Base-by-base conservation (phyloP, 1,140 invertebrate species). In the Achatina immaculata region DNA sequence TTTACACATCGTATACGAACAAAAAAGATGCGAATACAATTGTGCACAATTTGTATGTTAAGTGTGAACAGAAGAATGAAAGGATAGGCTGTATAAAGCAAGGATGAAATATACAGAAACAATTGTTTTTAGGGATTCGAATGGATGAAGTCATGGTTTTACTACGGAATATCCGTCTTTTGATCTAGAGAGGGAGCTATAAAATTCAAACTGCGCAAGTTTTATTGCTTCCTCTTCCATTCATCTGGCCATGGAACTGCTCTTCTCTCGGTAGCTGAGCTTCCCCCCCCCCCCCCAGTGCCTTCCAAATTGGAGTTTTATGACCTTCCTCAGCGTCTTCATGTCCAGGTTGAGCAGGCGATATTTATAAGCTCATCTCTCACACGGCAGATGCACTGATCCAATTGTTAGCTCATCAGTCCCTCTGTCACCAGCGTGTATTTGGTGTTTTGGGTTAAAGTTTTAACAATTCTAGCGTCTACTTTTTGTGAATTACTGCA, bases 161-260 rank as follows among this genome's bases (percentile, higher is more conserved):
- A 62, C 58, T 62, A 31, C 58, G n/a, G 58, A 0, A 31, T 62
- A 62, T 62, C 58, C n/a, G 58, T 31, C 58, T 62, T 62, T 62
- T 62, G 31, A 62, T 62, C 58, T 62, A 4, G 1, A 9, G 0
- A 62, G 6, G 21, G n/a, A 6, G n/a, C 51, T 28, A 62, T 62
- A 62, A 62, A 62, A 62, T 62, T 62, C 58, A 62, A 62, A 62
- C 31, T 62, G 58, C 58, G n/a, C 4, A 28, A 28, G n/a, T 62
- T 62, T 62, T 62, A 62, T 31, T 31, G 58, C 58, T 62, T 62
- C 58, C 58, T 31, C 31, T 62, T 62, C 31, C n/a, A 31, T 28
- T 34, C 28, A 31, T 62, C 58, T 9, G n/a, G 58, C 28, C 58
- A 4, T 62, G 58, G 21, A 6, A 62, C 28, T 62, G 58, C 58